phyloP scores from a whole-genome alignment of 2,113 vertebrate genomes.

The Bolborhynchus lineola region DNA sequence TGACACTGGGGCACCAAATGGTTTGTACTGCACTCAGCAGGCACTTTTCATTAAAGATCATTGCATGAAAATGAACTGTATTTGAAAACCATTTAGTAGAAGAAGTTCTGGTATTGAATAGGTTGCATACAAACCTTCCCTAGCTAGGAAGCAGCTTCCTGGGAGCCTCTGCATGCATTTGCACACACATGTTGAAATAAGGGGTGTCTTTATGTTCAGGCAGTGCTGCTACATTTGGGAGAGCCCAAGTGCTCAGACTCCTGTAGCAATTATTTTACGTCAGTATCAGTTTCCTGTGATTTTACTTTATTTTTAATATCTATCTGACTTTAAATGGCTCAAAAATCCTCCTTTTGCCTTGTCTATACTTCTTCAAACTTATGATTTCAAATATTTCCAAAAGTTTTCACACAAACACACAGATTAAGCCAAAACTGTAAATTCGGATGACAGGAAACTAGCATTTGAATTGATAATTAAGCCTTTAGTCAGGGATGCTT shows the following conservation, averaged over 20 bases:
- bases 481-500: neutral
- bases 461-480: neutral
- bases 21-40: slow-evolving; percentile 69
- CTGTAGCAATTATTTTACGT: neutral
- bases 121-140: neutral
- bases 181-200: neutral
- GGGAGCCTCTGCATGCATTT: neutral
- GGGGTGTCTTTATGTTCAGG: neutral
- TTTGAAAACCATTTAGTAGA: slow-evolving; percentile 47
- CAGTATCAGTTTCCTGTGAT: neutral
- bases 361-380: neutral
- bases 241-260: neutral
- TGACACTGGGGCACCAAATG: slow-evolving; percentile 79
- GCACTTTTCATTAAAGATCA: slow-evolving; percentile 77
- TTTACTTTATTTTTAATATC: neutral
- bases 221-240: neutral
- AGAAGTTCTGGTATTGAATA: slow-evolving; percentile 14
- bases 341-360: neutral
- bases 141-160: neutral
- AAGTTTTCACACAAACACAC: neutral
- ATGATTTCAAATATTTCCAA: neutral
- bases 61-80: slow-evolving; percentile 64
- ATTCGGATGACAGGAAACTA: neutral
- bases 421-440: neutral
- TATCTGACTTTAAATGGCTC: neutral